Base-by-base conservation (phyloP, 1,140 invertebrate species). In the Anadara kagoshimensis region DNA sequence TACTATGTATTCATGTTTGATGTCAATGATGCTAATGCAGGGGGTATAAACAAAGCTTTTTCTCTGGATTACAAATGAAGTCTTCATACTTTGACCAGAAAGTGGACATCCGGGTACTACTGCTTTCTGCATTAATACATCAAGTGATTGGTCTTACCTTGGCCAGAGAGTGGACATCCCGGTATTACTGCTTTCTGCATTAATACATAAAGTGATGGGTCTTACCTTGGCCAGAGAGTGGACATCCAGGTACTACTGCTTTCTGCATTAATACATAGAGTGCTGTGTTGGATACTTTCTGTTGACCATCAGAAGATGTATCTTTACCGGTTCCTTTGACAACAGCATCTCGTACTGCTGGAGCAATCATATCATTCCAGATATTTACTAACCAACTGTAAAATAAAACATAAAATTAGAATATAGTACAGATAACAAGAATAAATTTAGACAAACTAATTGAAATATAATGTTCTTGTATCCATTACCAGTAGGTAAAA, bases 251-350 rank as follows among this genome's bases (percentile, higher is more conserved):
- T 0, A 89, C 83, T 5, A 88, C 78, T 22, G 86, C 83, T 41
- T 82, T 80, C 73, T 89, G 87, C 80, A 88, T 81, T 22, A 89
- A 76, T 14, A 89, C 86, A 78, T 87, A 89, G 14, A 89, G 79
- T 7, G 86, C 86, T 24, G 86, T 88, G 72, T 81, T 87, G 65
- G 85, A 84, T 49, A 89, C 86, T 65, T 88, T 88, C 73, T 87
- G 80, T 67, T 88, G 86, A 22, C 84, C 83, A 44, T 84, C 80
- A 16, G 70, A 54, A 18, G 78, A 73, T 0, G 76, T 75, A 36
- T 84, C 82, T 22, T 76, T 80, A 7, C 81, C 79, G 24, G 79
- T 79, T n/a, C 85, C 80, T 29, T 72, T 78, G 20, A 83, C 69
- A 29, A 89, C 83, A 20, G 86, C 81, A n/a, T 81, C 82, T 11